phyloP scores from a whole-genome alignment of 2,797 vertebrate species.

The Anguilla marmorata region DNA sequence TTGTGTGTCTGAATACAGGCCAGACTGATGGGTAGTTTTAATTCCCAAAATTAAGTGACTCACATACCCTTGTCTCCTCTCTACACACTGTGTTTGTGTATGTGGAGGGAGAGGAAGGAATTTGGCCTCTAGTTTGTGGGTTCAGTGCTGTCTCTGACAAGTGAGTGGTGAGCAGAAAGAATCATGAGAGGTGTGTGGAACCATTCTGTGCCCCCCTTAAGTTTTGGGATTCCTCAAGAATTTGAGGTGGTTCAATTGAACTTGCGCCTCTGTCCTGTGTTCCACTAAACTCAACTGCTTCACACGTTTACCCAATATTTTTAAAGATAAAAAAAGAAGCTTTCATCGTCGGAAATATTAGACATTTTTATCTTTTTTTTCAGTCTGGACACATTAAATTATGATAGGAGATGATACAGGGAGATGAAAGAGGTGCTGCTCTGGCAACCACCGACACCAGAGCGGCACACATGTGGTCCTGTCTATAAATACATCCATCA shows the following conservation, averaged over 20 bases:
- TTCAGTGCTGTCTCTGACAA: background rate
- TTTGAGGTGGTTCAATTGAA: background rate
- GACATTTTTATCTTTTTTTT: background rate
- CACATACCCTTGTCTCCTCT: background rate
- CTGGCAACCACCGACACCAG: slow-evolving; percentile 7
- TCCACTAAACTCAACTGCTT: background rate
- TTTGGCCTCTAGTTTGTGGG: background rate
- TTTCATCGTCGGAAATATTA: background rate
- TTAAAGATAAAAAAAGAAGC: background rate
- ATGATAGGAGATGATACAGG: background rate
- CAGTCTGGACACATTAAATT: background rate
- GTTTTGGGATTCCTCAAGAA: background rate
- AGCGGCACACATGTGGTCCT: slow-evolving; percentile 44
- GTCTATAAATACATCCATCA: slow-evolving; percentile 55
- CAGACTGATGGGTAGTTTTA: background rate
- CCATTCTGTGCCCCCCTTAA: background rate
- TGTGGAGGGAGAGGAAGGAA: background rate
- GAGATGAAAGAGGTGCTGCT: background rate
- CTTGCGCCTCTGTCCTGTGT: background rate
- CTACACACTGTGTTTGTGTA: background rate
- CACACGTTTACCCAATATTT: background rate
- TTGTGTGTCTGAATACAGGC: background rate
- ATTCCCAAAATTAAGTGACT: background rate
- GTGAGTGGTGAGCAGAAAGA: background rate
- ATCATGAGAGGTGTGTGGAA: background rate